Conservation (phyloP, 2,888 invertebrate species). For the Epinotia nisella region DNA sequence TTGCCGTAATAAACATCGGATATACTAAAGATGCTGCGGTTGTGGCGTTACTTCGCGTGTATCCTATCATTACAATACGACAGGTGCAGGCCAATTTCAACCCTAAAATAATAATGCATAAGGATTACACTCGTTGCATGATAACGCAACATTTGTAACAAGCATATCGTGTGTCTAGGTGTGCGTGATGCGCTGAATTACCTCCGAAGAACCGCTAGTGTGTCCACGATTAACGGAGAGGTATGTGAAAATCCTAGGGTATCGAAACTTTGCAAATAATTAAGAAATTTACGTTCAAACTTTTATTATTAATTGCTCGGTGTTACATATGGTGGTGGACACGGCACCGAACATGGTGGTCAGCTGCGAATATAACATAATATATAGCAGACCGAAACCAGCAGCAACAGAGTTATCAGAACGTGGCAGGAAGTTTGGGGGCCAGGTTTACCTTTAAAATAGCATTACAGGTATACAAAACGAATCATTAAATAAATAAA, state of each 20-base stretch:
- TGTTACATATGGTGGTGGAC: no score
- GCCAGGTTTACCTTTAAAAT: no score
- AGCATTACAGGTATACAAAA: no score
- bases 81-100: not conserved
- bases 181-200: conserved; percentile 28
- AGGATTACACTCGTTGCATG: not conserved
- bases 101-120: not conserved
- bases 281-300: not conserved
- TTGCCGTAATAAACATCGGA: not conserved
- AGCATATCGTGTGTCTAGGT: conserved; percentile 23
- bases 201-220: conserved; percentile 15
- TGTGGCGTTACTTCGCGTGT: conserved; percentile 18
- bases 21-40: conserved; percentile 19
- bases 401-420: no score
- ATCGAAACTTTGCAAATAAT: not conserved
- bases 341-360: no score
- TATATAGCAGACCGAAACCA: no score
- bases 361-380: no score
- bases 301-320: no score
- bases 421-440: no score
- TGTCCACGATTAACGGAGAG: conserved; percentile 16
- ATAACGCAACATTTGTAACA: conserved; percentile 5
- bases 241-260: not conserved
- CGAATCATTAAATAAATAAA: no score
- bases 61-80: not conserved